Conservation (phyloP, 2,888 invertebrate species). For the Fragum whitleyi region DNA sequence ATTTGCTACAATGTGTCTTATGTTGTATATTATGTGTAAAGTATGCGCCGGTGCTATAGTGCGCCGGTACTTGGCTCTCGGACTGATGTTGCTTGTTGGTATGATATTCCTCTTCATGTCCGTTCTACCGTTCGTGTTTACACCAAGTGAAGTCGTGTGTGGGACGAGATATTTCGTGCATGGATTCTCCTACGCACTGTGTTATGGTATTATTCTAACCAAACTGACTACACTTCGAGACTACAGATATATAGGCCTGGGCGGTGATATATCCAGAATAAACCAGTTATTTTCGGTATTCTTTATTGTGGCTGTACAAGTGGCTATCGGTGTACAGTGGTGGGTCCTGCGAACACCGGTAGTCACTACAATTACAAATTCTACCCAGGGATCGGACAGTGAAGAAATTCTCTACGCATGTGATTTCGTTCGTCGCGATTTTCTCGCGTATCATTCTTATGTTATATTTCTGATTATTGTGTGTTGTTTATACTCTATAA, state of each 20-base stretch:
- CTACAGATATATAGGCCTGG: constrained; percentile 91
- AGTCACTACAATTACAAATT: constrained; percentile 63
- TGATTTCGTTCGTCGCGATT: constrained; percentile 70
- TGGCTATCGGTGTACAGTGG: constrained; percentile 84
- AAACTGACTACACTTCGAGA: constrained; percentile 97
- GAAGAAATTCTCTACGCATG: constrained; percentile 70
- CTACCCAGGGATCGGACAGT: constrained; percentile 8
- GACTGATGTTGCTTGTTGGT: constrained; percentile 85
- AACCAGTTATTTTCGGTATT: constrained; percentile 94
- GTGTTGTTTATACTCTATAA: constrained; percentile 93
- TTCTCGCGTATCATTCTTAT: constrained; percentile 91
- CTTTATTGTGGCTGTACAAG: constrained; percentile 93
- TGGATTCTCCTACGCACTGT: constrained; percentile 88
- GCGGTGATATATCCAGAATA: constrained; percentile 90
- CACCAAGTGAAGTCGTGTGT: constrained; percentile 84
- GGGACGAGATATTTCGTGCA: constrained; percentile 85
- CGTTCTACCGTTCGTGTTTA: constrained; percentile 85
- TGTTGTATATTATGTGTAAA: constrained; percentile 93
- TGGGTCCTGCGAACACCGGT: constrained; percentile 78
- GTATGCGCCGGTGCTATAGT: constrained; percentile 85
- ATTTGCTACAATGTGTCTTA: constrained; percentile 93
- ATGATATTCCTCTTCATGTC: constrained; percentile 84
- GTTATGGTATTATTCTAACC: constrained; percentile 95
- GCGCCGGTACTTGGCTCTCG: constrained; percentile 80
- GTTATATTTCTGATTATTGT: constrained; percentile 93